Evolutionary conservation across 2,888 invertebrate species (phyloP).

Genomic region (Mythimna vitellina): DNA sequence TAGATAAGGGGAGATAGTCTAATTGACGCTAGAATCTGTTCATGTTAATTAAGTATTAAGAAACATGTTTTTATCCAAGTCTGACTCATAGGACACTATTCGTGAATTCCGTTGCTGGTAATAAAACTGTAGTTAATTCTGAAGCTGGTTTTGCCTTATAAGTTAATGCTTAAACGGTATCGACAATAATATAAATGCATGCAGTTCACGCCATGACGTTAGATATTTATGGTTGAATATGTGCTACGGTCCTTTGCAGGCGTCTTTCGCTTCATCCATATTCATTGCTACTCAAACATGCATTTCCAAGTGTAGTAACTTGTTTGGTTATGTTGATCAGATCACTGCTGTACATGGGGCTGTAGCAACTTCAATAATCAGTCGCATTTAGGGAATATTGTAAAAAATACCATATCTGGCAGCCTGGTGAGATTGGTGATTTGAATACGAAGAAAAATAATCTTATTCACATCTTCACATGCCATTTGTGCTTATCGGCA

Average conservation of each 20-base stretch:
- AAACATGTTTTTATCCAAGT: slow-evolving; percentile 54
- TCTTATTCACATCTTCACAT: background rate
- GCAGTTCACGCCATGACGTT: slow-evolving; percentile 44
- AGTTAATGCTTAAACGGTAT: slow-evolving; percentile 29
- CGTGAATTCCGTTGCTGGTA: slow-evolving; percentile 15
- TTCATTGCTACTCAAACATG: slow-evolving; percentile 52
- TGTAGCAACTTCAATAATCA: slow-evolving; percentile 3
- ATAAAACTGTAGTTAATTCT: slow-evolving; percentile 37
- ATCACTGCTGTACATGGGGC: slow-evolving; percentile 3
- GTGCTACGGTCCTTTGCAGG: slow-evolving; percentile 29
- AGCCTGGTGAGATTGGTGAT: background rate
- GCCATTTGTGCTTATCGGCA: background rate
- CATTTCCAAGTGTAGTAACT: slow-evolving; percentile 49
- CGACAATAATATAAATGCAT: slow-evolving; percentile 54
- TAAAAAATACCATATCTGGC: background rate
- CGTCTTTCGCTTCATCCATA: slow-evolving; percentile 51
- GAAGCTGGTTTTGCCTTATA: slow-evolving; percentile 34
- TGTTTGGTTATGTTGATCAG: slow-evolving; percentile 28
- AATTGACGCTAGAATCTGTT: slow-evolving; percentile 56
- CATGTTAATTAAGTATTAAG: slow-evolving; percentile 59
- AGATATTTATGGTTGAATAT: slow-evolving; percentile 53
- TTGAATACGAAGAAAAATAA: background rate
- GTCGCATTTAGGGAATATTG: background rate
- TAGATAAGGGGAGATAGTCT: slow-evolving; percentile 63
- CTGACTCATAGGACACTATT: slow-evolving; percentile 44